Evolutionary conservation across 2,113 vertebrate species (phyloP), one percentile per base, ranked within the genome.

Genomic region (Genyomyrus donnyi): DNA sequence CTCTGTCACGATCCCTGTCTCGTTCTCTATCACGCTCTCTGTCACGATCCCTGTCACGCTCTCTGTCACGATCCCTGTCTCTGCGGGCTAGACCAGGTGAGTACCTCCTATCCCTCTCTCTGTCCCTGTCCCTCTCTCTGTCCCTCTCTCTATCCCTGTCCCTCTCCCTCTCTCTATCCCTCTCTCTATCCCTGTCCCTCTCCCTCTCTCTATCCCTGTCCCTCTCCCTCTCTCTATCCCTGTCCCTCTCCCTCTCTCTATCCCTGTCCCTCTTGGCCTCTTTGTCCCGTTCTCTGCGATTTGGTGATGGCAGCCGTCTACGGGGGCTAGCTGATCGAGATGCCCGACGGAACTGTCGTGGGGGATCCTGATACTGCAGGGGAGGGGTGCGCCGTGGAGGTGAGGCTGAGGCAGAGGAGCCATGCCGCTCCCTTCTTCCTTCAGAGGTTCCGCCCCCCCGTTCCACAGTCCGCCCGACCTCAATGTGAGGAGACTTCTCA

Each of bases 311-410:
- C 90, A 94, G 94, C 85, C 94, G 70, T 1, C 92, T 84, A 8
- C 91, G 90, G 0, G 91, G 91, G 49, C 91, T 93, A 58, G 74
- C 90, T 13, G 91, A 91, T 17, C 93, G 89, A 15, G 91, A 62
- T 31, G 66, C 24, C 10, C 74, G 42, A 21, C 86, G 48, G 31
- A 24, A 52, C 9, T 45, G 31, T 11, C 66, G 0, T 0, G 90
- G 89, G 11, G 92, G 93, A 49, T 95, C 94, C 91, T 95, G 94
- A 39, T 96, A 96, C 87, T 95, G 95, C 48, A 93, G 93, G 2
- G 96, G 96, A 39, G 96, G 96, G 9, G 94, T 93, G 86, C 93
- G 93, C 2, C 93, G 92, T 0, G 88, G 56, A 7, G 90, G 85
- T 90, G 9, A n/a, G 92, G 91, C 24, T 24, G 15, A 31, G 10